Percentiles rank a stretch among this genome's conserved stretches.
Evolutionary conservation across 2,888 invertebrate genomes (phyloP).

Genomic region (Protonemura montana): DNA sequence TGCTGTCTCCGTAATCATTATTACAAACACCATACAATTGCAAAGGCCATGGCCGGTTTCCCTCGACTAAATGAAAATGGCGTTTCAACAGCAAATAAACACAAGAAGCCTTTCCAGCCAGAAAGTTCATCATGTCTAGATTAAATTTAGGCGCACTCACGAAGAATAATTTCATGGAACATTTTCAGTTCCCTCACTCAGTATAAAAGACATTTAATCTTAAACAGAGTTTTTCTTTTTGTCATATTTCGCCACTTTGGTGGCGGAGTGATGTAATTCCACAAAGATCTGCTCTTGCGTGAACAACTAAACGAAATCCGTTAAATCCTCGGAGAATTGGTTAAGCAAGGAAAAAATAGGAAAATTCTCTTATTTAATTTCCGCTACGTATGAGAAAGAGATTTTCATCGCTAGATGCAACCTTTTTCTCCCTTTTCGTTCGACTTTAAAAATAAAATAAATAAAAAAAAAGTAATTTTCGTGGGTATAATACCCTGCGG

Average conservation of each 20-base stretch:
- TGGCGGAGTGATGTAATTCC: conserved; percentile 20
- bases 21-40: not conserved
- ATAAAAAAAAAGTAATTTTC: too few species aligned
- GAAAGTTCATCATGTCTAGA: conserved; percentile 16
- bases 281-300: not conserved
- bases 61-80: not conserved
- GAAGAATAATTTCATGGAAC: conserved; percentile 14
- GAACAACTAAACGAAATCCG: conserved; percentile 10
- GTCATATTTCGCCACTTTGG: conserved; percentile 21
- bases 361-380: not conserved
- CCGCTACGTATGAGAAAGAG: not conserved
- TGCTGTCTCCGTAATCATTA: not conserved
- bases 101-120: not conserved
- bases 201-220: conserved; percentile 16
- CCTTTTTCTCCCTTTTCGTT: not conserved
- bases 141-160: conserved; percentile 8
- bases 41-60: not conserved
- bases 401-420: not conserved
- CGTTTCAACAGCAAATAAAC: not conserved
- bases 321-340: not conserved
- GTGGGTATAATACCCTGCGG: too few species aligned
- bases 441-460: too few species aligned
- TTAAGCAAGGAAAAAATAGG: not conserved
- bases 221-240: not conserved
- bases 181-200: conserved; percentile 7